A percentile compares a stretch with the other conserved stretches of the same genome.
Conservation (phyloP, 2,113 vertebrate species). For the Zosterops lateralis region DNA sequence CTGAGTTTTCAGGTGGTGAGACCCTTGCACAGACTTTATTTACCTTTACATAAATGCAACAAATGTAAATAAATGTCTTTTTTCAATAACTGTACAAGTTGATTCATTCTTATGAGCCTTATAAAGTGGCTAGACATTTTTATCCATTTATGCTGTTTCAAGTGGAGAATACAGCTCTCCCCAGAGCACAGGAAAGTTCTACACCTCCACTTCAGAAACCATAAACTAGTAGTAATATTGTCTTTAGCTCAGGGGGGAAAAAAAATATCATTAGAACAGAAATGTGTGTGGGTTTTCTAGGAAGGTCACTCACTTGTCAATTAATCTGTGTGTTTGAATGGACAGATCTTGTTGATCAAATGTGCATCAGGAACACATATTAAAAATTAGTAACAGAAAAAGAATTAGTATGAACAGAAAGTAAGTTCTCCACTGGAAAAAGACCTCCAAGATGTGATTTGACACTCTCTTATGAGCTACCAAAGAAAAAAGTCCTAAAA, state of each 20-base stretch:
- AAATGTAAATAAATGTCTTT: background rate
- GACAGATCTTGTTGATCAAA: background rate
- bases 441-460: background rate
- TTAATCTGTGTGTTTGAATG: background rate
- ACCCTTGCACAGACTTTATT: background rate
- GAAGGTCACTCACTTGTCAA: background rate
- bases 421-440: background rate
- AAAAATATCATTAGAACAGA: background rate
- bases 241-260: background rate
- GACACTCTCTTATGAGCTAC: background rate
- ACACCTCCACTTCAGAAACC: background rate
- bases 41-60: background rate
- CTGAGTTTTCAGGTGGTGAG: background rate
- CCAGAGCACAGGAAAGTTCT: background rate
- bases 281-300: background rate
- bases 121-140: conserved; percentile 39
- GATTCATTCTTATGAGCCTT: background rate
- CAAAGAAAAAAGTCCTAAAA: background rate
- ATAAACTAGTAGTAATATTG: background rate
- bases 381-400: background rate
- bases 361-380: background rate
- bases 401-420: background rate
- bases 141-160: background rate
- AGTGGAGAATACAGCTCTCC: background rate
- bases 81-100: background rate